phyloP scores from a whole-genome alignment of 2,888 invertebrate species.

The Ophioninae sp. region DNA sequence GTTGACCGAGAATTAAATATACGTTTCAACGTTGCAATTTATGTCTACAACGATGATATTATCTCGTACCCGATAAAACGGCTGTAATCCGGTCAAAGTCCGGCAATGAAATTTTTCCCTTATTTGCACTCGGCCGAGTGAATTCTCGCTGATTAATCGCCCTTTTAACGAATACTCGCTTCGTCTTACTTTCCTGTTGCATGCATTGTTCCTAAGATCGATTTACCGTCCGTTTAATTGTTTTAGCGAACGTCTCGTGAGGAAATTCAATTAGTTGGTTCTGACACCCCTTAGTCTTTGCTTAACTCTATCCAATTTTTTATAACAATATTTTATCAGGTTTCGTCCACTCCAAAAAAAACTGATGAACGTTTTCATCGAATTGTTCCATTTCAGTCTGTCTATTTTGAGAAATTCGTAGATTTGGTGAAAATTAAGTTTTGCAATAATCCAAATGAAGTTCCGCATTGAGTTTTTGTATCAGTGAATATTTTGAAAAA shows the following conservation, averaged over 20 bases:
- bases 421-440: not conserved
- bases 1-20: not conserved
- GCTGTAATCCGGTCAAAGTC: not conserved
- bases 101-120: not conserved
- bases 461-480: no score
- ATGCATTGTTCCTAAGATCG: not conserved
- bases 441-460: not conserved
- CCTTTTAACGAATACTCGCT: not conserved
- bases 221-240: not conserved
- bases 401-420: not conserved
- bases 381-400: not conserved
- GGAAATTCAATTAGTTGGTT: not conserved
- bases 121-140: not conserved
- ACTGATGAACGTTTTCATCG: not conserved
- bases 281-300: not conserved
- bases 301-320: no score
- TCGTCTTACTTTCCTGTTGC: not conserved
- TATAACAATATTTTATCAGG: not conserved
- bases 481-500: no score
- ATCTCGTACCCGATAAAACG: not conserved
- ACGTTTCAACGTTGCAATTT: conserved; percentile 7
- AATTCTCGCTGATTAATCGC: not conserved
- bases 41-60: not conserved
- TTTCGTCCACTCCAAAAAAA: not conserved
- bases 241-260: not conserved